phyloP scores from a whole-genome alignment of 2,888 invertebrate genomes.

The Aspidiotus rigidus region DNA sequence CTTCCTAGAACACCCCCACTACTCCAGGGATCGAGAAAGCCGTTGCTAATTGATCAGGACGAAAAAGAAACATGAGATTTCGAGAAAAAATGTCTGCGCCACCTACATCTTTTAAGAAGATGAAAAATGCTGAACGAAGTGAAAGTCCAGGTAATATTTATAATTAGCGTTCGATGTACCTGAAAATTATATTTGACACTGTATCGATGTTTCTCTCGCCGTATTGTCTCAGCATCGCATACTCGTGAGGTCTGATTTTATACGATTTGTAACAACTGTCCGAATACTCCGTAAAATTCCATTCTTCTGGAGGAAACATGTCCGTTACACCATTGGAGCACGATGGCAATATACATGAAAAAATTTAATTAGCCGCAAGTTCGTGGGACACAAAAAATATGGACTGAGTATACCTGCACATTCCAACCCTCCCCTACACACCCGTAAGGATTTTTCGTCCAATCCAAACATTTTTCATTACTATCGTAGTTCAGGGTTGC shows the following conservation, averaged over 20 bases:
- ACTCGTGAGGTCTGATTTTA: conserved; percentile 56
- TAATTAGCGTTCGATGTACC: conserved; percentile 38
- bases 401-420: conserved; percentile 55
- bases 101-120: too few species aligned
- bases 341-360: conserved; percentile 68
- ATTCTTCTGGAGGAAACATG: conserved; percentile 70
- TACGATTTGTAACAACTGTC: conserved; percentile 60
- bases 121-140: too few species aligned
- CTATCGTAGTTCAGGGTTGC: conserved; percentile 78
- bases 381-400: background rate
- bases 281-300: conserved; percentile 61
- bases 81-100: too few species aligned
- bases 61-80: background rate
- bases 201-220: conserved; percentile 64
- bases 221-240: conserved; percentile 63
- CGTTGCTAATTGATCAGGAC: conserved; percentile 55
- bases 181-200: conserved; percentile 53
- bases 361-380: background rate
- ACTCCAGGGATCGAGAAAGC: conserved; percentile 78
- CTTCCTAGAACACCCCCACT: conserved; percentile 69
- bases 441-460: conserved; percentile 49
- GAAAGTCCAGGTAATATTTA: background rate
- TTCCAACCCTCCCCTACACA: conserved; percentile 67
- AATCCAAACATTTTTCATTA: conserved; percentile 57
- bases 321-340: conserved; percentile 66